Conservation (phyloP, 2,113 vertebrate genomes). For the Neofelis nebulosa region DNA sequence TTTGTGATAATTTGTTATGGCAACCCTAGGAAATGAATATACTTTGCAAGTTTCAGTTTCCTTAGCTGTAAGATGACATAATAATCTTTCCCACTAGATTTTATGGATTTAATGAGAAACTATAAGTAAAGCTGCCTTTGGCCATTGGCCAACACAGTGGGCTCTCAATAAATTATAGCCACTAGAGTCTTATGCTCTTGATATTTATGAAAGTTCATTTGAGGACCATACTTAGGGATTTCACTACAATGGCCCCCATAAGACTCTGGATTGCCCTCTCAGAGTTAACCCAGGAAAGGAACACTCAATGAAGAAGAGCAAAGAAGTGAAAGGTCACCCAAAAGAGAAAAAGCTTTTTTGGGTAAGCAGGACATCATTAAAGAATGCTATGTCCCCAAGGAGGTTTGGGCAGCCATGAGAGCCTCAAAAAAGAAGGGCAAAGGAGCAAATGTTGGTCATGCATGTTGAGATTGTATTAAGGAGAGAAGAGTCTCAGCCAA, state of each 20-base stretch:
- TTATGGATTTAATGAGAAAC: not conserved
- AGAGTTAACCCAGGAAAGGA: not conserved
- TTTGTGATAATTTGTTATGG: not conserved
- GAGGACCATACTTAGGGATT: not conserved
- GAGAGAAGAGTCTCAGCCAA: not conserved
- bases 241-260: not conserved
- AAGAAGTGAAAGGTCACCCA: not conserved
- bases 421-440: not conserved
- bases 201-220: not conserved
- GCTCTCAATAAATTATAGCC: not conserved
- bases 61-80: not conserved
- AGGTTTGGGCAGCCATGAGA: not conserved
- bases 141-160: not conserved
- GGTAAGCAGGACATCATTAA: not conserved
- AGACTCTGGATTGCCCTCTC: not conserved
- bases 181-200: not conserved
- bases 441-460: not conserved
- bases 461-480: not conserved
- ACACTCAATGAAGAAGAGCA: not conserved
- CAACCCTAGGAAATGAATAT: not conserved
- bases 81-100: not conserved
- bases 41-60: not conserved
- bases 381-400: not conserved
- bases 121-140: not conserved
- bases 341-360: not conserved